Percentiles rank a stretch among this genome's conserved stretches.
These are phyloP conservation scores for Crossocerus cetratus DNA, from an alignment of 2,888 invertebrate genomes.

Conservation along the genomic window DNA sequence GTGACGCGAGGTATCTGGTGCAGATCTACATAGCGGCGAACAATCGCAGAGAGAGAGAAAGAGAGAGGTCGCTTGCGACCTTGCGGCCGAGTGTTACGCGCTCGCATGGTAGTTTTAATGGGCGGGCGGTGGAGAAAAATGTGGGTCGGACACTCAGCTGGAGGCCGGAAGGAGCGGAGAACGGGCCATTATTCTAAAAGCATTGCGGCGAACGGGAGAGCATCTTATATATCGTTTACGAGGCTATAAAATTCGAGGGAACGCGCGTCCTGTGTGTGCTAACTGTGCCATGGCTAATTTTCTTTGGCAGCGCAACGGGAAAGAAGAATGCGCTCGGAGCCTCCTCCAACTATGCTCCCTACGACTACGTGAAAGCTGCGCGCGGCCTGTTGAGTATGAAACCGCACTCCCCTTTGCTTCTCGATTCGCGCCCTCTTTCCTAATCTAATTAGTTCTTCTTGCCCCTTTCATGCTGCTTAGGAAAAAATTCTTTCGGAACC, in stretches of 20 bases:
- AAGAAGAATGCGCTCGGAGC: neutral
- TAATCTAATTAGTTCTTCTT: no score
- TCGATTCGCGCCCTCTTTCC: no score
- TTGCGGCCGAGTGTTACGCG: neutral
- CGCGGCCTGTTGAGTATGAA: neutral
- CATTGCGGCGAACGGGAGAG: neutral
- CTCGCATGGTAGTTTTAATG: neutral
- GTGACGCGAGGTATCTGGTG: no score
- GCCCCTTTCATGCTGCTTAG: no score
- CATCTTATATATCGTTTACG: conserved; percentile 4
- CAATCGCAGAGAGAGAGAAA: no score
- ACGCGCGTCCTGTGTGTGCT: neutral
- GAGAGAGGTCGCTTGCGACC: conserved; percentile 1
- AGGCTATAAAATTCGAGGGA: neutral
- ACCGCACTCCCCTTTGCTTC: no score
- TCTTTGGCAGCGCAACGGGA: conserved; percentile 1
- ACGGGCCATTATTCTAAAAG: conserved; percentile 18
- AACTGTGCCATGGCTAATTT: conserved; percentile 6
- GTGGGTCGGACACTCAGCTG: neutral
- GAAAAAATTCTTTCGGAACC: no score
- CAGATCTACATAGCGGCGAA: no score
- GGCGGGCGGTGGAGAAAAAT: neutral
- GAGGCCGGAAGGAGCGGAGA: neutral
- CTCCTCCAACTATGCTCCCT: neutral
- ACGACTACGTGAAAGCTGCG: neutral